Evolutionary conservation across 2,113 vertebrate species (phyloP).

Genomic region (Heloderma charlesbogerti): DNA sequence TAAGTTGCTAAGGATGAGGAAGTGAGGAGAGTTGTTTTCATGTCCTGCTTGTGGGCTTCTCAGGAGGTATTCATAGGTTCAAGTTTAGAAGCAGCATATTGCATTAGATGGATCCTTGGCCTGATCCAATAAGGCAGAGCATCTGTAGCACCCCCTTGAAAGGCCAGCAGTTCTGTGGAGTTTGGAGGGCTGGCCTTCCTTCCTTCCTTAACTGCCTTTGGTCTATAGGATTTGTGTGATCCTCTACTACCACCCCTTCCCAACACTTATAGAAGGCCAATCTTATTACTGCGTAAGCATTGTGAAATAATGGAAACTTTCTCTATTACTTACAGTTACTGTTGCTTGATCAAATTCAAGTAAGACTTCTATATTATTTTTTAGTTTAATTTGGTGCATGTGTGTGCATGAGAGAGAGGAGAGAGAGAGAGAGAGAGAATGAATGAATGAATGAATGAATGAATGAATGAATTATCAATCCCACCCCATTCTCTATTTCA

Average conservation of each 20-base stretch:
- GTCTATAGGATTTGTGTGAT: neutral
- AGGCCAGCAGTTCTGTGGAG: too few species aligned
- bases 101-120: neutral
- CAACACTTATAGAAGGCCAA: neutral
- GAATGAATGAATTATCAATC: too few species aligned
- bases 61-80: neutral
- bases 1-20: too few species aligned
- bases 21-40: neutral
- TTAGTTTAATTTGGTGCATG: slow-evolving; percentile 25
- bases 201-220: neutral
- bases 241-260: neutral
- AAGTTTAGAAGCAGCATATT: neutral
- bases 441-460: too few species aligned
- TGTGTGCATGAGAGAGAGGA: neutral
- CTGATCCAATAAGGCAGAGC: neutral
- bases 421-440: slow-evolving; percentile 49
- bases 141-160: neutral
- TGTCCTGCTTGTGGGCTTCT: neutral
- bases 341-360: slow-evolving; percentile 29
- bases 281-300: neutral
- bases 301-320: neutral
- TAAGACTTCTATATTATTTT: slow-evolving; percentile 4
- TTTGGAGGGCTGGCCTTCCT: neutral
- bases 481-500: slow-evolving; percentile 62
- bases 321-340: neutral